Conservation (phyloP, 1,140 invertebrate species). For the Hestina assimilis region DNA sequence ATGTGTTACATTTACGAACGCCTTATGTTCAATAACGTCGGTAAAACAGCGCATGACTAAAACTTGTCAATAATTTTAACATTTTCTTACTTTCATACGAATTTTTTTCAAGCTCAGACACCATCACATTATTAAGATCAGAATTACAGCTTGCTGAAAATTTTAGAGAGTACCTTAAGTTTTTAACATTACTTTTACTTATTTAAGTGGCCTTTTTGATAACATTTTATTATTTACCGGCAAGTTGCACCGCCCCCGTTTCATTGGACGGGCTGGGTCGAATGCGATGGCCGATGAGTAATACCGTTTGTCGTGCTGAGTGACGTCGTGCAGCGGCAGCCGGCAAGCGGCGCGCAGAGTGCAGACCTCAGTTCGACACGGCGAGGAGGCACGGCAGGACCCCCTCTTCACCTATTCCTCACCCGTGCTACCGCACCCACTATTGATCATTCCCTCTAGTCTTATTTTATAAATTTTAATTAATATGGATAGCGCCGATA, state of each 20-base stretch:
- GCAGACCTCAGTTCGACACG: slow-evolving; percentile 53
- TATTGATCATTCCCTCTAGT: slow-evolving; percentile 50
- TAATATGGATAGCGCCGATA: slow-evolving; percentile 59
- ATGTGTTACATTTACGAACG: too few species aligned
- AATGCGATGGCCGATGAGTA: slow-evolving; percentile 70
- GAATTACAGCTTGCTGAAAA: not conserved
- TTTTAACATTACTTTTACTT: not conserved
- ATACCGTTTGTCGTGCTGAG: slow-evolving; percentile 68
- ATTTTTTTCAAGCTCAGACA: slow-evolving; percentile 5
- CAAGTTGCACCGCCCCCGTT: slow-evolving; percentile 39
- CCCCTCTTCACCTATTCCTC: slow-evolving; percentile 38
- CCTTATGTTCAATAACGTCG: too few species aligned
- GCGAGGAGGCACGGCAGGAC: slow-evolving; percentile 57
- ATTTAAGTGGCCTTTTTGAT: slow-evolving; percentile 9
- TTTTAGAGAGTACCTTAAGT: not conserved
- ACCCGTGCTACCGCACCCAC: slow-evolving; percentile 48
- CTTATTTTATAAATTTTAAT: slow-evolving; percentile 24
- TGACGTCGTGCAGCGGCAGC: slow-evolving; percentile 65
- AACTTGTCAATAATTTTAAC: slow-evolving; percentile 43
- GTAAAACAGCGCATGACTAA: slow-evolving; percentile 41
- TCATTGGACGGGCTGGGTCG: slow-evolving; percentile 33
- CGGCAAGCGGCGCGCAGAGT: slow-evolving; percentile 46
- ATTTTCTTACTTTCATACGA: slow-evolving; percentile 16
- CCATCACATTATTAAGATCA: not conserved
- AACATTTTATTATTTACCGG: slow-evolving; percentile 25